These are phyloP conservation scores for Formicarius rufipectus DNA, from an alignment of 2,113 vertebrate species.

Conservation along the genomic window DNA sequence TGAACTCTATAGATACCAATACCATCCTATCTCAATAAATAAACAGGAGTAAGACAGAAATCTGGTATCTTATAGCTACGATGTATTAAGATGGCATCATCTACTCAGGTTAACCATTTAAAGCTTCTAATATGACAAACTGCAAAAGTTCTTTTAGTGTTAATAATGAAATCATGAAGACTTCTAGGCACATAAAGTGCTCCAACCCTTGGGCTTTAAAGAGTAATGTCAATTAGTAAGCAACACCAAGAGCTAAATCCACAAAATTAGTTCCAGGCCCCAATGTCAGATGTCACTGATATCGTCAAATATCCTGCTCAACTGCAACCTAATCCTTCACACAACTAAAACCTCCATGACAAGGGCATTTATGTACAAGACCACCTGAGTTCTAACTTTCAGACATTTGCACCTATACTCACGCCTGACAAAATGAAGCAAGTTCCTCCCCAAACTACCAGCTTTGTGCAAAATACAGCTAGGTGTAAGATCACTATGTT, in stretches of 20 bases:
- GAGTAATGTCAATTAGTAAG: not conserved
- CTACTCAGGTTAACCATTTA: not conserved
- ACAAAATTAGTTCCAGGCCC: conserved; percentile 6
- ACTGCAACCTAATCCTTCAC: not conserved
- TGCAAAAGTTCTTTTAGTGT: not conserved
- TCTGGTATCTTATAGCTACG: not conserved
- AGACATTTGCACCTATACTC: not conserved
- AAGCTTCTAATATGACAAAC: not conserved
- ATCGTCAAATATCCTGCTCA: not conserved
- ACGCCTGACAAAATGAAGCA: not conserved
- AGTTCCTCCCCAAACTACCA: not conserved
- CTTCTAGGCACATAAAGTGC: not conserved
- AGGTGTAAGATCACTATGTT: not conserved
- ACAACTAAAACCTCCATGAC: not conserved
- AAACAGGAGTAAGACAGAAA: not conserved
- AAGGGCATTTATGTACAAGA: not conserved
- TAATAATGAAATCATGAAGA: not conserved
- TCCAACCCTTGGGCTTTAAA: not conserved
- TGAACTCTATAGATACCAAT: not conserved
- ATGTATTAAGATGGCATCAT: not conserved
- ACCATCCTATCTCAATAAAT: not conserved
- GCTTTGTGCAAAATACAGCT: not conserved
- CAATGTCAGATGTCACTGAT: not conserved
- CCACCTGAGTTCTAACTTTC: not conserved
- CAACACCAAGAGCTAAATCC: not conserved